Evolutionary conservation across 2,797 vertebrate genomes (phyloP).

Genomic region (Tapera naevia): DNA sequence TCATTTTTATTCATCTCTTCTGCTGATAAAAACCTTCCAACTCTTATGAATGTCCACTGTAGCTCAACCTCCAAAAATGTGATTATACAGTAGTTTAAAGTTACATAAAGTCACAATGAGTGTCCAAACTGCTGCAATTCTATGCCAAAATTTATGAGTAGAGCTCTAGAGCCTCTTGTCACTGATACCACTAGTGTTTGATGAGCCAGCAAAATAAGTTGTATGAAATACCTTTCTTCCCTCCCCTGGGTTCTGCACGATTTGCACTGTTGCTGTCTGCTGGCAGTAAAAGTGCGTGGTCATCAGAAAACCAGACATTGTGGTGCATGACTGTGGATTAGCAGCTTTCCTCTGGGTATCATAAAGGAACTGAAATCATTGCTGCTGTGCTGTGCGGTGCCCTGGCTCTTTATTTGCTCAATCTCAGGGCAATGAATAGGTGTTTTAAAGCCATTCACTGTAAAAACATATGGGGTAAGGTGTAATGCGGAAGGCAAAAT

Average conservation of each 20-base stretch:
- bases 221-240: neutral
- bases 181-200: neutral
- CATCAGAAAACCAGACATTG: neutral
- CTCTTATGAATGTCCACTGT: neutral
- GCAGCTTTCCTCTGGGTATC: neutral
- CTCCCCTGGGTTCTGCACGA: neutral
- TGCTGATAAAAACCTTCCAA: neutral
- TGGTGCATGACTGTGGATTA: neutral
- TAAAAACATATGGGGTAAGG: neutral
- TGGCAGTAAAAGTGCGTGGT: neutral
- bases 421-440: neutral
- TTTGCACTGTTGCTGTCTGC: neutral
- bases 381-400: accelerated
- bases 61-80: neutral
- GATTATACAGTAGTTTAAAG: neutral
- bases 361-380: neutral
- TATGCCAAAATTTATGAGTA: neutral
- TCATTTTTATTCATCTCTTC: neutral
- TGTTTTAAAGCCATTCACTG: neutral
- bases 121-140: neutral
- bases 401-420: neutral
- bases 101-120: neutral
- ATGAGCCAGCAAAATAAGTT: neutral
- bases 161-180: neutral
- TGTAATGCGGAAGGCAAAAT: neutral